Percentiles rank a stretch among this genome's conserved stretches.
phyloP scores from a whole-genome alignment of 2,113 vertebrate species.

The Azemiops feae region DNA sequence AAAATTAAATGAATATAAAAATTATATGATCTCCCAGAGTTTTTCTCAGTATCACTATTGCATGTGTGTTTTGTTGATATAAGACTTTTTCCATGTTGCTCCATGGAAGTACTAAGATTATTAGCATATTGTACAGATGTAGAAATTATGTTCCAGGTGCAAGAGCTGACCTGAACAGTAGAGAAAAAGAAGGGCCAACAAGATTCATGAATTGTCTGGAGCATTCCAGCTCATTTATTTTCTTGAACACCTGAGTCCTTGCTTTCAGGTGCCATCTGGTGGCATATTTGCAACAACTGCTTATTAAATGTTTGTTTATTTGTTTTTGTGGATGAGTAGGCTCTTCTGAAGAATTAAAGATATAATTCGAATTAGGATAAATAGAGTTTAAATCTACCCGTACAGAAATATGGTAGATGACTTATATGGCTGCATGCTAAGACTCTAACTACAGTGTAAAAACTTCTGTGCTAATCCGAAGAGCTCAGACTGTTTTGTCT shows the following conservation, averaged over 20 bases:
- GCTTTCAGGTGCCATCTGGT: constrained; percentile 19
- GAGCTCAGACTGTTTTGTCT: background rate
- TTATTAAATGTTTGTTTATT: background rate
- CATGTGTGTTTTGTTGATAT: background rate
- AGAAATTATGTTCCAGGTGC: background rate
- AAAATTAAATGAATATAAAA: background rate
- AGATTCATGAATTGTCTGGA: background rate
- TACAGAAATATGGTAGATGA: background rate
- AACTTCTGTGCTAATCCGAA: background rate
- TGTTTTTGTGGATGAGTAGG: background rate
- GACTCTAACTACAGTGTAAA: background rate
- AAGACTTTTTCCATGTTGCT: background rate
- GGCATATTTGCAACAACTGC: background rate
- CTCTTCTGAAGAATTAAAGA: background rate
- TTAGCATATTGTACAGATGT: background rate
- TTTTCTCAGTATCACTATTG: background rate
- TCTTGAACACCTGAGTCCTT: background rate
- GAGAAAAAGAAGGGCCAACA: background rate
- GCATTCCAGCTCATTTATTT: background rate
- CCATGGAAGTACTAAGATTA: background rate
- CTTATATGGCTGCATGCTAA: background rate
- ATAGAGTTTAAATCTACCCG: background rate
- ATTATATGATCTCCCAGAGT: background rate
- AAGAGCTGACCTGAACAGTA: background rate
- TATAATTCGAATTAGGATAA: background rate